phyloP scores from a whole-genome alignment of 2,888 invertebrate species.

The Melanostoma scalare region DNA sequence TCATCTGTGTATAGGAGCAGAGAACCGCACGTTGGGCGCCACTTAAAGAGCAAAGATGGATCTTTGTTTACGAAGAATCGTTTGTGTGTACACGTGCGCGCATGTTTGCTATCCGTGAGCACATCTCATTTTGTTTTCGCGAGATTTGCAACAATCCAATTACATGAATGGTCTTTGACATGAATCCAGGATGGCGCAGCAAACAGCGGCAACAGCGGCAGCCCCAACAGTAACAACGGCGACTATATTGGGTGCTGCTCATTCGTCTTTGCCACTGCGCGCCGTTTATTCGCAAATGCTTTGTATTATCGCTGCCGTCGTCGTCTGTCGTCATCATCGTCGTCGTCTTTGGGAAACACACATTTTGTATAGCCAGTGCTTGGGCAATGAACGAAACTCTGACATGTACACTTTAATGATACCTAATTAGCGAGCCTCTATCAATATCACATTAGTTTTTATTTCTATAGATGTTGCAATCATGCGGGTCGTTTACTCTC shows the following conservation, averaged over 20 bases:
- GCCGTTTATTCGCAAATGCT: constrained; percentile 31
- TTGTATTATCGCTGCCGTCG: constrained; percentile 49
- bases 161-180: constrained; percentile 73
- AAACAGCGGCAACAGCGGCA: background rate
- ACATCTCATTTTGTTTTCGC: constrained; percentile 73
- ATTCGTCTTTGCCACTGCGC: constrained; percentile 57
- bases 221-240: constrained; percentile 3
- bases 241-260: constrained; percentile 17
- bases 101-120: constrained; percentile 71
- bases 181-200: constrained; percentile 41
- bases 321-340: constrained; percentile 24
- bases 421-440: constrained; percentile 70
- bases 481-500: constrained; percentile 2
- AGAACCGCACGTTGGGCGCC: constrained; percentile 62
- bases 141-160: constrained; percentile 73
- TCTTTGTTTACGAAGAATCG: constrained; percentile 23
- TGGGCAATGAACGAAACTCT: constrained; percentile 60
- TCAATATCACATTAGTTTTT: constrained; percentile 68
- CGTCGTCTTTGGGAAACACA: constrained; percentile 13
- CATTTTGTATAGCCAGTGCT: constrained; percentile 45
- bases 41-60: constrained; percentile 64
- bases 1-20: background rate
- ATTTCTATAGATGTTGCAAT: constrained; percentile 33
- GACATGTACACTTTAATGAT: constrained; percentile 72
- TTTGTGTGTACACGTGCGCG: constrained; percentile 69